Conservation (phyloP, 2,888 invertebrate genomes). For the Desoria tigrina region DNA sequence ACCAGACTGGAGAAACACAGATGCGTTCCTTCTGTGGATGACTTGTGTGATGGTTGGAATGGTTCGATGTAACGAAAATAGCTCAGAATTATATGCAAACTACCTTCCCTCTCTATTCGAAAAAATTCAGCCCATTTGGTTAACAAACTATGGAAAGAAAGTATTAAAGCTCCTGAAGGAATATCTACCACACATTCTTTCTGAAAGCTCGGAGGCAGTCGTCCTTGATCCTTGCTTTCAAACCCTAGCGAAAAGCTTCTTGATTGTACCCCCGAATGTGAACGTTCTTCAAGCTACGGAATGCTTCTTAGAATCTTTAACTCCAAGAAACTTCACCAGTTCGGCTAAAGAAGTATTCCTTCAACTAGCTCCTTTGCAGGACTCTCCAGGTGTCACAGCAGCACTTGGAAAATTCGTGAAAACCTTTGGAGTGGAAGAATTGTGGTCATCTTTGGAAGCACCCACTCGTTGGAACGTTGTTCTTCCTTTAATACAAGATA, state of each 20-base stretch:
- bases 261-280: constrained; percentile 50
- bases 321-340: constrained; percentile 31
- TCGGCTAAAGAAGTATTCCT: constrained; percentile 46
- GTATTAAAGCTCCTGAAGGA: constrained; percentile 34
- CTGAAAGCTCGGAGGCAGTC: constrained; percentile 10
- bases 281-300: constrained; percentile 41
- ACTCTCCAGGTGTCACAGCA: constrained; percentile 30
- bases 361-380: constrained; percentile 44
- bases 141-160: constrained; percentile 39
- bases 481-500: constrained; percentile 47
- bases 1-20: constrained; percentile 49
- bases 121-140: constrained; percentile 39
- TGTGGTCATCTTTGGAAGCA: constrained; percentile 45
- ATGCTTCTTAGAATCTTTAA: constrained; percentile 34
- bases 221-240: constrained; percentile 42
- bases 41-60: constrained; percentile 47
- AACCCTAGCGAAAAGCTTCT: constrained; percentile 44
- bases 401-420: constrained; percentile 45
- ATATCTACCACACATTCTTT: constrained; percentile 41
- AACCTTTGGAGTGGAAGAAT: constrained; percentile 47
- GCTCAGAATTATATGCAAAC: constrained; percentile 19
- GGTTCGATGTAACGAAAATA: constrained; percentile 27
- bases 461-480: constrained; percentile 39
- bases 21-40: constrained; percentile 46
- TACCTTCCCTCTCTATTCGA: constrained; percentile 45